Evolutionary conservation across 1,140 invertebrate species (phyloP).

Genomic region (Bilobella aurantiaca): DNA sequence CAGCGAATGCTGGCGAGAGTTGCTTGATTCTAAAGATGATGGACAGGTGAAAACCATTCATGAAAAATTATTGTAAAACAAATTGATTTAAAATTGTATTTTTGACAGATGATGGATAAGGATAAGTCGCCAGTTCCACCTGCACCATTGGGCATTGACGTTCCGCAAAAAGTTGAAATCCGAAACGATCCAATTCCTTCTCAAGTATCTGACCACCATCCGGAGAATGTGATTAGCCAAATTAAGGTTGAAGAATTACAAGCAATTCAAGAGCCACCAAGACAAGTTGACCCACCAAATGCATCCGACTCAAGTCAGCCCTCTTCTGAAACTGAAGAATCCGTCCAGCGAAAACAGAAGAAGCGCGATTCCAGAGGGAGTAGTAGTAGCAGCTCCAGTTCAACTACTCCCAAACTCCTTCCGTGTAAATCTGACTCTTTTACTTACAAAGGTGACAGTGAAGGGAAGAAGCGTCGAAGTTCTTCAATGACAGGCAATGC

Average conservation of each 20-base stretch:
- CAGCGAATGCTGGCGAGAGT: conserved; percentile 22
- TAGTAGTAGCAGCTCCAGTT: background rate
- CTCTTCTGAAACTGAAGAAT: background rate
- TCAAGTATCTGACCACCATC: no score
- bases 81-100: no score
- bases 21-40: conserved; percentile 25
- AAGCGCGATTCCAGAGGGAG: background rate
- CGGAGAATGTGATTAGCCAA: no score
- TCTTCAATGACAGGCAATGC: background rate
- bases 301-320: no score
- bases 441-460: conserved; percentile 30
- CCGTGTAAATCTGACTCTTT: conserved; percentile 33
- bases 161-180: no score
- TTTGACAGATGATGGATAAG: background rate
- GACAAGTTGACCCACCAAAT: no score
- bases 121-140: background rate
- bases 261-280: no score
- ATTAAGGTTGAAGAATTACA: no score
- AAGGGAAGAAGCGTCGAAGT: conserved; percentile 26
- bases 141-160: no score
- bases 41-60: conserved; percentile 1
- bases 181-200: no score
- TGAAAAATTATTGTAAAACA: no score
- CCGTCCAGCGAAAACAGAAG: background rate
- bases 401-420: conserved; percentile 11